Conservation (phyloP, 2,888 invertebrate genomes). For the Tridacna gigas region DNA sequence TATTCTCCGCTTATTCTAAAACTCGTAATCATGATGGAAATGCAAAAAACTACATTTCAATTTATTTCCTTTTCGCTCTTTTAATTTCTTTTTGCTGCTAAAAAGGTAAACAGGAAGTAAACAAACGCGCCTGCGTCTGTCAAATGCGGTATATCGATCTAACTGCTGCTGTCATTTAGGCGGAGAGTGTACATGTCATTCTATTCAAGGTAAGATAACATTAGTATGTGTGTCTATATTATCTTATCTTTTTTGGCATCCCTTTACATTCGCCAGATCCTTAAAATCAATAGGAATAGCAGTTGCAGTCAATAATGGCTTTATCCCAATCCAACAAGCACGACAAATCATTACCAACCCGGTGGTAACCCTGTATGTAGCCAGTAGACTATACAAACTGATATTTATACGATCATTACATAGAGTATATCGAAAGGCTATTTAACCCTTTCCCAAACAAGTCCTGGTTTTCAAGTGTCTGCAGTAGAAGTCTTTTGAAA, state of each 20-base stretch:
- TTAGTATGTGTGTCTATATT: neutral
- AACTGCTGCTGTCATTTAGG: neutral
- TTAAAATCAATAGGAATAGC: neutral
- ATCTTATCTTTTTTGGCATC: neutral
- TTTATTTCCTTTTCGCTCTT: neutral
- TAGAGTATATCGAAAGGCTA: no score
- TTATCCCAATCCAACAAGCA: neutral
- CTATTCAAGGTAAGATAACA: neutral
- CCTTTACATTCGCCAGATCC: neutral
- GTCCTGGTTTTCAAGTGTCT: no score
- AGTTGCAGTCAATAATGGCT: neutral
- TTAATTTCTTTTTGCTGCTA: neutral
- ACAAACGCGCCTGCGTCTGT: conserved; percentile 2
- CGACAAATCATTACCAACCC: no score
- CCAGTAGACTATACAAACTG: no score
- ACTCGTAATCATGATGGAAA: no score
- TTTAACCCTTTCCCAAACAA: no score
- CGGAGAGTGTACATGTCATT: neutral
- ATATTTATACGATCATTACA: no score
- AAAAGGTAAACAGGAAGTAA: conserved; percentile 2
- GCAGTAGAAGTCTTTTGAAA: no score
- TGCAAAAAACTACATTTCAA: no score
- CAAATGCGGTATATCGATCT: neutral
- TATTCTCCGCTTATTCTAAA: no score
- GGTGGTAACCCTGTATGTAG: no score